These are phyloP conservation scores for Ardeotis arabs DNA, from an alignment of 2,113 vertebrate genomes.

Conservation along the genomic window DNA sequence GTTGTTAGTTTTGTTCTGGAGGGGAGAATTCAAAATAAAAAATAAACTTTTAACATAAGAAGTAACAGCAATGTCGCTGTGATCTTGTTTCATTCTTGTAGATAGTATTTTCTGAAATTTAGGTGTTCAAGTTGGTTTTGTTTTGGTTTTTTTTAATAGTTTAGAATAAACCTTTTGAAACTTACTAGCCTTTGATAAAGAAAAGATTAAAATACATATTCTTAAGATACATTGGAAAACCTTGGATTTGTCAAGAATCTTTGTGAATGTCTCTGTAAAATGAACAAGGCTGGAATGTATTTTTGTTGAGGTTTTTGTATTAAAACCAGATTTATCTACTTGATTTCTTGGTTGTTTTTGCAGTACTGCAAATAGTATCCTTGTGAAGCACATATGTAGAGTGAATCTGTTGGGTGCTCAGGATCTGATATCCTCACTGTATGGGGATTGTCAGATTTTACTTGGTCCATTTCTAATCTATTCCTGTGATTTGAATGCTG, in stretches of 20 bases:
- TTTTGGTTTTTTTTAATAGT: background rate
- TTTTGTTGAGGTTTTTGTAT: background rate
- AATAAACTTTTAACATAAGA: background rate
- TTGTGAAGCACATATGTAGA: background rate
- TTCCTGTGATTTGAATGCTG: background rate
- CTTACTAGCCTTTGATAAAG: background rate
- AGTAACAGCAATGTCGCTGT: background rate
- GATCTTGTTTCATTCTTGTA: background rate
- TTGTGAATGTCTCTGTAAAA: background rate
- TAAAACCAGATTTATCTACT: background rate
- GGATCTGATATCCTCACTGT: background rate
- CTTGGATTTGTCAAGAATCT: background rate
- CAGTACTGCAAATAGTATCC: background rate
- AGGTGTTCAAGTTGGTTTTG: background rate
- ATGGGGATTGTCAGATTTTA: background rate
- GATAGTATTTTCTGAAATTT: background rate
- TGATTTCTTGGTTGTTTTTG: background rate
- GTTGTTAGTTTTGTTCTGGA: background rate
- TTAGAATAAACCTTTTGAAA: background rate
- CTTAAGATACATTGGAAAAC: background rate
- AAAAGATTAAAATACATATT: background rate
- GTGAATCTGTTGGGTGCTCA: background rate
- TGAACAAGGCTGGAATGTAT: background rate
- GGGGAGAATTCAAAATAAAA: background rate
- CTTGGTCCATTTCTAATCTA: background rate